Base-by-base conservation (phyloP, 1,140 invertebrate genomes). In the Rhizoglyphus robini region DNA sequence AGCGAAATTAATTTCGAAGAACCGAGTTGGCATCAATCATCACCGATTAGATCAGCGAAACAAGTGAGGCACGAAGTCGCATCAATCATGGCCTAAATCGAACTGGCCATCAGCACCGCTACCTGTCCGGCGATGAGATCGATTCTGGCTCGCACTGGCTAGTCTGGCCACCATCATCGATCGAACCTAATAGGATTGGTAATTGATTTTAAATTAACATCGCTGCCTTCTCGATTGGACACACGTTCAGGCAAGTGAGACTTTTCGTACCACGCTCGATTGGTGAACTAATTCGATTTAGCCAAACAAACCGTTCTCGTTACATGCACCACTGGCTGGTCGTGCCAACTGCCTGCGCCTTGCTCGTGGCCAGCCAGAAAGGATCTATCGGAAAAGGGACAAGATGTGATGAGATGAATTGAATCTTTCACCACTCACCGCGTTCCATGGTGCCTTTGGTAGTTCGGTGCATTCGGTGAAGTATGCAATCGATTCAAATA, bases 161-260 rank as follows among this genome's bases (percentile, higher is more conserved):
- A n/a, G n/a, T 41, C 36, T 41, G 51, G 51, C 51, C 51, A 54
- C 51, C 51, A 32, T 23, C 51, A 32, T 8, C 51, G 51, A 54
- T 54, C 51, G 51, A 54, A 20, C 20, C 51, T 54, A 54, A 54
- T 54, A 54, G 51, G 51, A 54, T 54, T 54, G 23, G 23, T 54
- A 54, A 54, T 54, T 54, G 51, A 54, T 54, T 54, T 54, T 54
- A 32, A 54, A 54, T 54, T 54, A 54, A 54, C 51, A 54, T 54
- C 23, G 51, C 8, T 54, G 51, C 31, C 15, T 25, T 5, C 51
- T 54, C 20, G 51, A 54, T 8, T 54, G 51, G 20, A 54, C 51
- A 54, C 51, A 54, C 51, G 23, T 32, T 5, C 41, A 46, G 41
- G 41, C 41, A 32, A 54, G 51, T 54, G 51, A 25, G 51, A 54